Evolutionary conservation across 2,113 vertebrate species (phyloP).

Genomic region (Nibea albiflora): DNA sequence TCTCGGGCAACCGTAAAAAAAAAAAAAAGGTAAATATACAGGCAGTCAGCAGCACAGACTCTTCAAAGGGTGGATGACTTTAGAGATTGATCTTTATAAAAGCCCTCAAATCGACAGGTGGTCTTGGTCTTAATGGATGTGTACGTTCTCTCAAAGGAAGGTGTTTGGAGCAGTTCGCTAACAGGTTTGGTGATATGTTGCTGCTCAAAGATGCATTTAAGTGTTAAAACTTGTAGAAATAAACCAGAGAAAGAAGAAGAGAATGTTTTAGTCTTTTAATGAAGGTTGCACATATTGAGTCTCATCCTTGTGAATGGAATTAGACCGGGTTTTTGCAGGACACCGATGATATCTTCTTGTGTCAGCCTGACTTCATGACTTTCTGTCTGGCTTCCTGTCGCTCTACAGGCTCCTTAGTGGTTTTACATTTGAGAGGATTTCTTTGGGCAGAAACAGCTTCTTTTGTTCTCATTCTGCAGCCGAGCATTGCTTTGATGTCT

Average conservation of each 20-base stretch:
- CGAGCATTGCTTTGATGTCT: conserved; percentile 71
- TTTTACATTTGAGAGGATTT: conserved; percentile 58
- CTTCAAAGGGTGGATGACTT: conserved; percentile 12
- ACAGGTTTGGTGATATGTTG: background rate
- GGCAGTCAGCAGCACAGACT: background rate
- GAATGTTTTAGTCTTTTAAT: background rate
- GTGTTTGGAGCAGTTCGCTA: conserved; percentile 27
- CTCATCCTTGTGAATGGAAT: background rate
- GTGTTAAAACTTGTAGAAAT: background rate
- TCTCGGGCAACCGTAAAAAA: conserved; percentile 22
- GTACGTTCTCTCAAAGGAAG: conserved; percentile 15
- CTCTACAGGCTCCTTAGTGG: conserved; percentile 41
- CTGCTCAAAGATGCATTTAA: background rate
- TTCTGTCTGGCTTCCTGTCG: conserved; percentile 13
- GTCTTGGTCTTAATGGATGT: conserved; percentile 38
- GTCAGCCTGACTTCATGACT: conserved; percentile 18
- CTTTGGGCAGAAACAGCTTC: conserved; percentile 57
- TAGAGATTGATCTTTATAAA: conserved; percentile 37
- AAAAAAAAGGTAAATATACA: conserved; percentile 3
- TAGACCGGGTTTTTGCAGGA: conserved; percentile 13
- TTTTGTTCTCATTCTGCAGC: conserved; percentile 68
- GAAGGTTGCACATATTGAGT: background rate
- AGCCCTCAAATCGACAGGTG: conserved; percentile 30
- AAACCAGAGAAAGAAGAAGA: background rate
- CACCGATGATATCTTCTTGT: conserved; percentile 24